phyloP scores from a whole-genome alignment of 2,888 invertebrate species.

The Drosophila kambysellisi region DNA sequence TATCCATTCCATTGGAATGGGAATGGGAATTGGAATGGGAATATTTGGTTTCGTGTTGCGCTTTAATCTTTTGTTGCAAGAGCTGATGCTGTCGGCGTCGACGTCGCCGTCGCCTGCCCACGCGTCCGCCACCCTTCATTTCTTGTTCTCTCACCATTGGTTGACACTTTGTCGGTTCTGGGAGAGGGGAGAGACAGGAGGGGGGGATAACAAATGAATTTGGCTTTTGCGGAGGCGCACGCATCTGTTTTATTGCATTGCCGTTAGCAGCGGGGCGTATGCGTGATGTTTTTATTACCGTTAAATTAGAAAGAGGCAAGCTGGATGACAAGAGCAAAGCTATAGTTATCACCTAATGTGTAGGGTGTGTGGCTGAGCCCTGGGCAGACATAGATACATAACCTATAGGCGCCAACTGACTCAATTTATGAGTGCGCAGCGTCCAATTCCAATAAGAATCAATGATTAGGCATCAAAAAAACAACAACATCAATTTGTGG shows the following conservation, averaged over 20 bases:
- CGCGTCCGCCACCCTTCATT: conserved; percentile 20
- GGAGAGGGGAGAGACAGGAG: background rate
- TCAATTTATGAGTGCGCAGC: conserved; percentile 54
- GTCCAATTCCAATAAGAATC: conserved; percentile 45
- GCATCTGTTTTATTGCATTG: conserved; percentile 68
- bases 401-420: conserved; percentile 36
- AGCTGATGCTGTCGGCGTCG: conserved; percentile 52
- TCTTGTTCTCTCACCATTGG: conserved; percentile 3
- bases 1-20: conserved; percentile 52
- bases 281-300: conserved; percentile 78
- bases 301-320: conserved; percentile 66
- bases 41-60: conserved; percentile 63
- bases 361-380: conserved; percentile 11
- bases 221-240: conserved; percentile 42
- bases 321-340: conserved; percentile 1
- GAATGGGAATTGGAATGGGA: conserved; percentile 30
- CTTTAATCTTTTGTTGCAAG: conserved; percentile 68
- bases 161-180: conserved; percentile 44
- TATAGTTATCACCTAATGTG: conserved; percentile 3
- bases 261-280: conserved; percentile 68
- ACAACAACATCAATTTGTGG: conserved; percentile 22
- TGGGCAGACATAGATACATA: conserved; percentile 8
- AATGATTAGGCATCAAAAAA: conserved; percentile 27
- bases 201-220: conserved; percentile 49
- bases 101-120: conserved; percentile 36